Percentiles rank a stretch among this genome's conserved stretches.
These are phyloP conservation scores for Cuniculus paca DNA, from an alignment of 2,797 vertebrate species.

Conservation along the genomic window DNA sequence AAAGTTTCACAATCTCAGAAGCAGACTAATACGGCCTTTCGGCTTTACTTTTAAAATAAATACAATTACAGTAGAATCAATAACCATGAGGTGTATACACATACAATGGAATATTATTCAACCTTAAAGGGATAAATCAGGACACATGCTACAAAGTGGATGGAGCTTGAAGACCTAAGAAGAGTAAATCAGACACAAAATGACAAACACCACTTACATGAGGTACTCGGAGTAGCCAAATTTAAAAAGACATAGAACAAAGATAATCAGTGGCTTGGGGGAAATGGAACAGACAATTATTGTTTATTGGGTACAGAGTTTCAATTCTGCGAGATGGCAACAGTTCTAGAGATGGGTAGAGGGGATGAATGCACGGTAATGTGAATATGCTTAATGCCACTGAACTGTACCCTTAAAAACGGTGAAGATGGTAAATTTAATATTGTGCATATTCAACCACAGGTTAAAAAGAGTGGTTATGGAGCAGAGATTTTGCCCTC, in stretches of 20 bases:
- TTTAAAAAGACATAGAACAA: not conserved
- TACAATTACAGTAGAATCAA: not conserved
- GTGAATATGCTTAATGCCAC: no score
- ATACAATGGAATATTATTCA: slow-evolving; percentile 22
- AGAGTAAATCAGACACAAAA: not conserved
- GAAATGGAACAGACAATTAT: no score
- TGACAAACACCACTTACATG: not conserved
- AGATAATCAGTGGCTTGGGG: not conserved
- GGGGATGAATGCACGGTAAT: not conserved
- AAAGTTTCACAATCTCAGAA: slow-evolving; percentile 74
- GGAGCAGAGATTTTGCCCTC: not conserved
- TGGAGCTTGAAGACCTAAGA: not conserved
- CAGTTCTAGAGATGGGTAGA: not conserved
- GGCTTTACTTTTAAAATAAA: not conserved
- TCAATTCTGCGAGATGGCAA: not conserved
- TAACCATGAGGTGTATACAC: not conserved
- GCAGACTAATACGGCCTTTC: slow-evolving; percentile 91
- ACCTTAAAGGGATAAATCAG: not conserved
- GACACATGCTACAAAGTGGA: not conserved
- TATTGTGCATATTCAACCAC: not conserved
- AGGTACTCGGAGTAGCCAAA: not conserved
- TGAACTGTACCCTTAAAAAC: not conserved
- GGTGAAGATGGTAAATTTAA: not conserved
- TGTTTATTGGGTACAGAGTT: not conserved
- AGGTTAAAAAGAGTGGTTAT: not conserved